Percentiles rank a stretch among this genome's conserved stretches.
Evolutionary conservation across 23 tunicate genomes (phyloP).

Genomic region (Aplidium turbinatum): DNA sequence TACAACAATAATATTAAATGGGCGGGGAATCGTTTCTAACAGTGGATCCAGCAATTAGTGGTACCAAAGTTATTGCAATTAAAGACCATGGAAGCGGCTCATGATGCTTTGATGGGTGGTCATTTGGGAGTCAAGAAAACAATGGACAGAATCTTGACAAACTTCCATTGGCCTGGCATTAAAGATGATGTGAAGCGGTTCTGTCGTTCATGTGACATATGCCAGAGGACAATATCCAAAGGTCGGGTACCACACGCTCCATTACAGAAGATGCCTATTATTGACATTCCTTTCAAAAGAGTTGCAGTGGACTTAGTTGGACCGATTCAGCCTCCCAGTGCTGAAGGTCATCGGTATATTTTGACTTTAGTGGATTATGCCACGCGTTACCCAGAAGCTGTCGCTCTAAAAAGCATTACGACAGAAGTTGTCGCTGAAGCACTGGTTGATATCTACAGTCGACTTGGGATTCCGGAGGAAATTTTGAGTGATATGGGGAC

Average conservation of each 20-base stretch:
- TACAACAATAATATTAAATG: no score
- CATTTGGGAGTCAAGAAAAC: conserved; percentile 50
- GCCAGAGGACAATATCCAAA: conserved; percentile 24
- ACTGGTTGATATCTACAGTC: conserved; percentile 23
- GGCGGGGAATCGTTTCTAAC: no score
- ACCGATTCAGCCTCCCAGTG: conserved; percentile 22
- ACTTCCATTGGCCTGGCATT: conserved; percentile 32
- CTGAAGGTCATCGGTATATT: conserved; percentile 28
- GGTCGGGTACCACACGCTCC: conserved; percentile 27
- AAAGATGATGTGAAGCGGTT: conserved; percentile 1
- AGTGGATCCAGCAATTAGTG: no score
- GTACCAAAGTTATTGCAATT: no score
- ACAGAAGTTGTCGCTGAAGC: conserved; percentile 41
- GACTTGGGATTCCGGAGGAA: conserved; percentile 26
- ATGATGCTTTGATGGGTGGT: conserved; percentile 35
- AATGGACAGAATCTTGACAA: conserved; percentile 9
- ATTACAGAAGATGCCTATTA: conserved; percentile 1
- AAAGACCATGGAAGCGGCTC: conserved; percentile 28
- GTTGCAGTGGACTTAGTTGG: conserved; percentile 47
- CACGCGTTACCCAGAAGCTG: conserved; percentile 38
- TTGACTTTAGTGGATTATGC: conserved; percentile 42
- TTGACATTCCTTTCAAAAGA: conserved; percentile 34
- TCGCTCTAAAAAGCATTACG: conserved; percentile 25
- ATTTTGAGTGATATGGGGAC: conserved; percentile 28
- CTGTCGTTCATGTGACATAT: conserved; percentile 30